Evolutionary conservation across 2,888 invertebrate genomes (phyloP).

Genomic region (Morpho helenor): DNA sequence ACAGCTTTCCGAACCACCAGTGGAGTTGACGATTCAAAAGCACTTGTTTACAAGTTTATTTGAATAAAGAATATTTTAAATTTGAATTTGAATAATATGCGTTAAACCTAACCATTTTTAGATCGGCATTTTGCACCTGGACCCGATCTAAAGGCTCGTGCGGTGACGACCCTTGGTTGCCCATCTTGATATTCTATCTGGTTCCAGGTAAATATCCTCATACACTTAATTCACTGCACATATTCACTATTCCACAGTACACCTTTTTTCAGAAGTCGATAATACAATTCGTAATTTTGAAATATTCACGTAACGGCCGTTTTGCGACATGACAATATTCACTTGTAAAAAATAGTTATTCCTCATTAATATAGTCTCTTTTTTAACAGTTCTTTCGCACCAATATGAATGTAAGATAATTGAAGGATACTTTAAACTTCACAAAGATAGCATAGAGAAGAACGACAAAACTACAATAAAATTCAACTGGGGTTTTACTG

Average conservation of each 20-base stretch:
- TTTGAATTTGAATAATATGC: too few species aligned
- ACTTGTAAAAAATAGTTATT: constrained; percentile 47
- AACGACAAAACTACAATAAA: constrained; percentile 53
- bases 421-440: constrained; percentile 63
- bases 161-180: constrained; percentile 90
- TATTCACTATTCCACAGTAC: constrained; percentile 35
- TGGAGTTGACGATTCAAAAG: too few species aligned
- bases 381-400: constrained; percentile 49
- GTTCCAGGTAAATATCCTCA: constrained; percentile 18
- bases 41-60: too few species aligned
- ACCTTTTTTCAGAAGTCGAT: constrained; percentile 23
- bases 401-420: constrained; percentile 64
- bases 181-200: constrained; percentile 73
- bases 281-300: constrained; percentile 31
- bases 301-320: constrained; percentile 38
- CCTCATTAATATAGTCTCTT: constrained; percentile 48
- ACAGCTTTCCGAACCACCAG: too few species aligned
- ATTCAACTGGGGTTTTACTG: constrained; percentile 34
- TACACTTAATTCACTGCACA: constrained; percentile 30
- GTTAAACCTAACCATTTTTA: constrained; percentile 63
- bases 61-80: too few species aligned
- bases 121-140: constrained; percentile 67
- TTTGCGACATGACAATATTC: constrained; percentile 40
- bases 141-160: constrained; percentile 90
- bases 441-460: constrained; percentile 66